Percentiles rank a stretch among this genome's conserved stretches.
Evolutionary conservation across 2,113 vertebrate genomes (phyloP).

Genomic region (Symphodus melops): DNA sequence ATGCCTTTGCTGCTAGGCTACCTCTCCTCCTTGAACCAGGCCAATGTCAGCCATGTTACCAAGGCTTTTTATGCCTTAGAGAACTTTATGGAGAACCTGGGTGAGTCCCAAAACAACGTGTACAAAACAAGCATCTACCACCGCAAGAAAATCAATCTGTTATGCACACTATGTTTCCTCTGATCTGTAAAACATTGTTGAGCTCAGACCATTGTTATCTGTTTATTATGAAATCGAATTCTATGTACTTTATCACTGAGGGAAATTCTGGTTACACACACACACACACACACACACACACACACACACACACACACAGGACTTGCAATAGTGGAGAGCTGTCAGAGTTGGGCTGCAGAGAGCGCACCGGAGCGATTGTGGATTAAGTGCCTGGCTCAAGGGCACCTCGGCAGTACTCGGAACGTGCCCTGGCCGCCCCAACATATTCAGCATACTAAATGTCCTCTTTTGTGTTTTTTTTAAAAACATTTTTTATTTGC

Average conservation of each 20-base stretch:
- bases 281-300: too few relatives aligned
- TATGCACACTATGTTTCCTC: neutral
- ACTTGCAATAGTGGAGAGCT: too few relatives aligned
- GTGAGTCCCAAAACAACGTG: conserved; percentile 67
- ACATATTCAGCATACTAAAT: neutral
- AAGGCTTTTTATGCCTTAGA: conserved; percentile 93
- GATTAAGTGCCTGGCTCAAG: too few relatives aligned
- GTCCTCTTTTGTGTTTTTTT: neutral
- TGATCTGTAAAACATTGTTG: neutral
- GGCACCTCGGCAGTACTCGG: too few relatives aligned
- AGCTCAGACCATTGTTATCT: too few relatives aligned
- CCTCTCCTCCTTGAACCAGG: conserved; percentile 84
- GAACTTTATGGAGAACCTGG: conserved; percentile 92
- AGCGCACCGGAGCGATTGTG: too few relatives aligned
- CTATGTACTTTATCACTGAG: too few relatives aligned
- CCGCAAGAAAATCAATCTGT: neutral
- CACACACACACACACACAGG: too few relatives aligned
- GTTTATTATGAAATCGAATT: neutral
- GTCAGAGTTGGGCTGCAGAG: too few relatives aligned
- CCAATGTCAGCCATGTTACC: conserved; percentile 85
- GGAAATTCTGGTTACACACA: too few relatives aligned
- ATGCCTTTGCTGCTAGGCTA: conserved; percentile 90
- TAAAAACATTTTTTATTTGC: too few relatives aligned
- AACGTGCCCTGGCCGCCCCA: too few relatives aligned
- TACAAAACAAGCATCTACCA: neutral